These are phyloP conservation scores for Cephalopachus bancanus DNA, from an alignment of 2,797 vertebrate genomes.

Conservation along the genomic window DNA sequence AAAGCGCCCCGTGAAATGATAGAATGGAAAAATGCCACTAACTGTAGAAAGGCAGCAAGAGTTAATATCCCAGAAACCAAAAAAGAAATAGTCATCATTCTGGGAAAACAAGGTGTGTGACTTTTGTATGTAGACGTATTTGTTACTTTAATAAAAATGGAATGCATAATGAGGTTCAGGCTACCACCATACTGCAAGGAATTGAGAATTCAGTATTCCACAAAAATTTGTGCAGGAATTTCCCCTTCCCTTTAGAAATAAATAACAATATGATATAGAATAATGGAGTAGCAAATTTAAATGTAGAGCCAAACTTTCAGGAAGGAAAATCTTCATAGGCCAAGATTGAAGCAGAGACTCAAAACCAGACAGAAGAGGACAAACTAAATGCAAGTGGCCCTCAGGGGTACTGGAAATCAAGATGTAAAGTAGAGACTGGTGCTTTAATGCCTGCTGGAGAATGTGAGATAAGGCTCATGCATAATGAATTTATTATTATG, in stretches of 20 bases:
- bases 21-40: not conserved
- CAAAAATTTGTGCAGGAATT: not conserved
- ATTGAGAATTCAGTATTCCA: not conserved
- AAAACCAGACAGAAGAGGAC: not conserved
- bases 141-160: conserved; percentile 40
- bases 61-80: not conserved
- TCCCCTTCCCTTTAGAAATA: not conserved
- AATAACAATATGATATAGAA: not conserved
- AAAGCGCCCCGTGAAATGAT: not conserved
- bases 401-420: not conserved
- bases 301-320: not conserved
- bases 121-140: not conserved
- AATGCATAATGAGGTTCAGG: not conserved
- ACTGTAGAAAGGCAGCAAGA: not conserved
- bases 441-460: not conserved
- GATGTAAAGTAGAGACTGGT: not conserved
- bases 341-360: not conserved
- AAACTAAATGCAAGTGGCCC: not conserved
- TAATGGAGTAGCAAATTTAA: conserved; percentile 6
- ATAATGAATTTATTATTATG: not conserved
- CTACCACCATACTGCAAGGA: not conserved
- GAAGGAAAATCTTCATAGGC: not conserved
- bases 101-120: not conserved
- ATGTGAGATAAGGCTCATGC: not conserved
- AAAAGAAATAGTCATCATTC: not conserved